phyloP scores from a whole-genome alignment of 2,888 invertebrate species.

The Apamea crenata region DNA sequence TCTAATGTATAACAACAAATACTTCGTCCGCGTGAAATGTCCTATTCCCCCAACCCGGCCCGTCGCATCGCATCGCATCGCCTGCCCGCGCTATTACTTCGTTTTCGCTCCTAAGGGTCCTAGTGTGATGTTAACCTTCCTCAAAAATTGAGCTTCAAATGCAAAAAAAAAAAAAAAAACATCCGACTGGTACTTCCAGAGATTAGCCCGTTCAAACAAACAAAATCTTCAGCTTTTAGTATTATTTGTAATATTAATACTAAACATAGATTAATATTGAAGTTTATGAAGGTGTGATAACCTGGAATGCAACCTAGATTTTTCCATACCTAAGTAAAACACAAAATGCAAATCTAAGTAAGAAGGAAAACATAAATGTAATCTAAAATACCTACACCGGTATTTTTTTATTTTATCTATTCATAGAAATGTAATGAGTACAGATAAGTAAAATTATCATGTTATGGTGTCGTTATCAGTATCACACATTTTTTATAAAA shows the following conservation, averaged over 20 bases:
- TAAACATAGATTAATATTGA: neutral
- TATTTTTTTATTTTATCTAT: constrained; percentile 48
- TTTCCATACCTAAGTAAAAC: neutral
- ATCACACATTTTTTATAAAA: constrained; percentile 31
- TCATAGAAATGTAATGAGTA: constrained; percentile 57
- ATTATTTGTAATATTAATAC: neutral
- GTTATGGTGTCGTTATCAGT: constrained; percentile 55
- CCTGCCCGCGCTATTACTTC: too few relatives aligned
- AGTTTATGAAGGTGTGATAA: constrained; percentile 1
- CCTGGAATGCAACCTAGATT: neutral
- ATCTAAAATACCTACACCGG: constrained; percentile 15
- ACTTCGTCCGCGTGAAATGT: neutral
- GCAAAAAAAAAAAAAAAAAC: neutral
- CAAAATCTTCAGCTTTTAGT: neutral
- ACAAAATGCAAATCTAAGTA: neutral
- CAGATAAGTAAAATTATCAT: constrained; percentile 55
- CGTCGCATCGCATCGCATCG: too few relatives aligned
- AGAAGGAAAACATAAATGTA: constrained; percentile 13
- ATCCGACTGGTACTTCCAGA: neutral
- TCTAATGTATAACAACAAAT: neutral
- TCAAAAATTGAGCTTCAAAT: neutral
- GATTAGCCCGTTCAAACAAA: neutral
- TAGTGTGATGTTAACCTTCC: neutral
- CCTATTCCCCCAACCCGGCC: too few relatives aligned
- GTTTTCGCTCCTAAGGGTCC: too few relatives aligned